phyloP scores from a whole-genome alignment of 64 coral and sea anemone genomes.

The Actinia equina region DNA sequence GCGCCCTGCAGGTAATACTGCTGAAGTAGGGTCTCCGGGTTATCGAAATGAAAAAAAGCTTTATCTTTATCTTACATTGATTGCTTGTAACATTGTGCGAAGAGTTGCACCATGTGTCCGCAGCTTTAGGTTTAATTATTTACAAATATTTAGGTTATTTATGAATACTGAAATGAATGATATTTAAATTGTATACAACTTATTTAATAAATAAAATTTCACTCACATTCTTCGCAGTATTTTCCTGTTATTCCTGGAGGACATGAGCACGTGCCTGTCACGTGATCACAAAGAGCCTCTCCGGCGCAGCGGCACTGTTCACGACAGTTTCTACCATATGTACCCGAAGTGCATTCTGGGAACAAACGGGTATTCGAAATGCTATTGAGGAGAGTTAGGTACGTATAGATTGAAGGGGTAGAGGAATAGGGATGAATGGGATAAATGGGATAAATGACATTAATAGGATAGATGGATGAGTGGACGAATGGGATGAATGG shows the following conservation, averaged over 20 bases:
- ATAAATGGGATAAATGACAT: no score
- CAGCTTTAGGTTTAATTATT: no score
- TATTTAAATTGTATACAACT: not conserved
- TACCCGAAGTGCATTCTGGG: not conserved
- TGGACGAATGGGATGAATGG: not conserved
- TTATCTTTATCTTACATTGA: no score
- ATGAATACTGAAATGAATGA: not conserved
- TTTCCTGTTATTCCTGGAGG: conserved; percentile 13
- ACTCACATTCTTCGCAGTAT: conserved; percentile 14
- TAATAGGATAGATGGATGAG: not conserved
- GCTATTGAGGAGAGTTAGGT: not conserved
- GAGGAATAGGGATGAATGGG: not conserved
- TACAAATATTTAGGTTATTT: no score
- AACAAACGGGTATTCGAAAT: not conserved
- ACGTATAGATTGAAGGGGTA: not conserved
- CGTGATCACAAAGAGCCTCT: not conserved
- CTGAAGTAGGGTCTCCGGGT: no score
- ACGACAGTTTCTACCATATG: not conserved
- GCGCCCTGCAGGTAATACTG: no score
- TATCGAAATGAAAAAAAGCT: no score
- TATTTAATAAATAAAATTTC: not conserved
- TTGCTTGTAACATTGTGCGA: no score
- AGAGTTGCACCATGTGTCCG: no score
- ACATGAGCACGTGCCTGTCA: not conserved
- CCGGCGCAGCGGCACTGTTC: not conserved